Percentiles rank a stretch among this genome's conserved stretches.
Evolutionary conservation across 1,140 invertebrate genomes (phyloP).

Genomic region (Sesamia nonagrioides): DNA sequence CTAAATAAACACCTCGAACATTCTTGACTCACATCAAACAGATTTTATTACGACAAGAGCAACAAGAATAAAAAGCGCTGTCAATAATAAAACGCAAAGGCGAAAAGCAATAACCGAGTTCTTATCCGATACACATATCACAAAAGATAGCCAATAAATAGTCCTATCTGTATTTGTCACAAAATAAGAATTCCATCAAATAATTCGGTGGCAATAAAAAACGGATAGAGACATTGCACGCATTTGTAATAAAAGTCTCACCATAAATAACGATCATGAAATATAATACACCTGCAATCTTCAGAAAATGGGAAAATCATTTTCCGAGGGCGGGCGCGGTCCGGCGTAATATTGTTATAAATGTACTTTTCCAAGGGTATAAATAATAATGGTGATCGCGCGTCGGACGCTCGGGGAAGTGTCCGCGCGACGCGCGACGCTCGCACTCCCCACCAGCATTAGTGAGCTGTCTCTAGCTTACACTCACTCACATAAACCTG

Average conservation of each 20-base stretch:
- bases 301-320: slow-evolving; percentile 86
- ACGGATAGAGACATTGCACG: slow-evolving; percentile 86
- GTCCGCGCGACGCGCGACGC: slow-evolving; percentile 11
- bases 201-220: slow-evolving; percentile 82
- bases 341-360: slow-evolving; percentile 87
- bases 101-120: slow-evolving; percentile 52
- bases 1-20: slow-evolving; percentile 39
- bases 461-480: slow-evolving; percentile 25
- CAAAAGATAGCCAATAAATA: slow-evolving; percentile 65
- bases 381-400: slow-evolving; percentile 84
- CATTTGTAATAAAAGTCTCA: slow-evolving; percentile 86
- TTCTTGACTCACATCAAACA: slow-evolving; percentile 43
- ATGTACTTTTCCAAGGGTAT: slow-evolving; percentile 84
- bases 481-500: background rate
- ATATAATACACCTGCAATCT: slow-evolving; percentile 87
- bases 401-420: slow-evolving; percentile 46
- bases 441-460: slow-evolving; percentile 8
- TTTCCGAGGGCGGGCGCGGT: slow-evolving; percentile 85
- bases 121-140: slow-evolving; percentile 58
- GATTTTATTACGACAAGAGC: slow-evolving; percentile 47
- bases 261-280: slow-evolving; percentile 87
- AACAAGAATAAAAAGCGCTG: slow-evolving; percentile 49
- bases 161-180: slow-evolving; percentile 68
- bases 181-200: slow-evolving; percentile 82
- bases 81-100: slow-evolving; percentile 51